Conservation (phyloP, 1,140 invertebrate genomes). For the Brachionus angularis region DNA sequence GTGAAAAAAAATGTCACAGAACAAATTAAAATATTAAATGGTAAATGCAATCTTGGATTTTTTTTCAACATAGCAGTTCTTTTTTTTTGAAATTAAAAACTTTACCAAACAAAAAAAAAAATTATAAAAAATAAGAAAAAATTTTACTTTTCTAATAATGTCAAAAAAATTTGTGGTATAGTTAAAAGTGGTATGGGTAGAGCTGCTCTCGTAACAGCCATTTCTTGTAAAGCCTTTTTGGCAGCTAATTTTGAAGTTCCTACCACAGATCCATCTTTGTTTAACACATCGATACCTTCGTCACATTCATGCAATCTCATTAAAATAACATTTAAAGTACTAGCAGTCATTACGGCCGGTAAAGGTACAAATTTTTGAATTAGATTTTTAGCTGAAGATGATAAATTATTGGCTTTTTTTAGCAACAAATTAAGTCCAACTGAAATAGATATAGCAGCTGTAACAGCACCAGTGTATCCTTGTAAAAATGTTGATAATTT, state of each 20-base stretch:
- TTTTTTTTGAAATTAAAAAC: background rate
- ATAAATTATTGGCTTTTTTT: constrained; percentile 54
- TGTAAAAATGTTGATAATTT: constrained; percentile 56
- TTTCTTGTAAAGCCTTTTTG: constrained; percentile 57
- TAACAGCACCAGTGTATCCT: constrained; percentile 59
- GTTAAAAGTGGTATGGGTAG: constrained; percentile 57
- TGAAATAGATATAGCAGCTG: constrained; percentile 57
- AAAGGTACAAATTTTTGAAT: constrained; percentile 62
- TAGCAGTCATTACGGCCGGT: constrained; percentile 60
- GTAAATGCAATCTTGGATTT: constrained; percentile 53
- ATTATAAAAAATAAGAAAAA: too few species aligned
- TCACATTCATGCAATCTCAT: constrained; percentile 60
- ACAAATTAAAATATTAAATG: constrained; percentile 54
- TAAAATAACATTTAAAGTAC: constrained; percentile 60
- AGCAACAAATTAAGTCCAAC: constrained; percentile 57
- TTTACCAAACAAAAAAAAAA: background rate
- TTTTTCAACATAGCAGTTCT: constrained; percentile 50
- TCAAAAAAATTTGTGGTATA: constrained; percentile 56
- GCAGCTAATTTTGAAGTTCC: constrained; percentile 61
- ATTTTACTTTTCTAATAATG: constrained; percentile 56
- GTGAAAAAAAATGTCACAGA: constrained; percentile 56
- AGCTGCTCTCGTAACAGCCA: constrained; percentile 55
- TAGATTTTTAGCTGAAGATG: constrained; percentile 56
- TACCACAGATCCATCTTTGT: constrained; percentile 56
- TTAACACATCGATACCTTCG: constrained; percentile 60